Conservation (phyloP, 2,797 vertebrate species). For the Erpetoichthys calabaricus region DNA sequence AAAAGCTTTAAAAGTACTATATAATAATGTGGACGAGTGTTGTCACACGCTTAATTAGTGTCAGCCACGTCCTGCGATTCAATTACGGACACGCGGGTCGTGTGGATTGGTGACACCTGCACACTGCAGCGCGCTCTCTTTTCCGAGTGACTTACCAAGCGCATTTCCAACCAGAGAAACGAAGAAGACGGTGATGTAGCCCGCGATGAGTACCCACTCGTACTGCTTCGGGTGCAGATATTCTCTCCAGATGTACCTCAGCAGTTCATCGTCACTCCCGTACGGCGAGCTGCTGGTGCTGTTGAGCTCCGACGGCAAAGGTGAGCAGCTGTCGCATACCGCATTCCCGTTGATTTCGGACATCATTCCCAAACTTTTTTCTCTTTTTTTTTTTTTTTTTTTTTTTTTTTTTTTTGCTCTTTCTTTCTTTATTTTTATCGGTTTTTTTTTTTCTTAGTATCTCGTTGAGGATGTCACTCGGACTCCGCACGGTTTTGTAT, state of each 20-base stretch:
- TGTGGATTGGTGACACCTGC: too few relatives aligned
- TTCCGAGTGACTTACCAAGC: constrained; percentile 61
- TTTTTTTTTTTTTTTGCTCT: too few relatives aligned
- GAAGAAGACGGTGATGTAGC: constrained; percentile 83
- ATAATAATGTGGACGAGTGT: too few relatives aligned
- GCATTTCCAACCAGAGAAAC: constrained; percentile 84
- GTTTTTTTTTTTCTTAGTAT: too few relatives aligned
- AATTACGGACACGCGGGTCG: background rate
- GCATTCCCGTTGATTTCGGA: constrained; percentile 41
- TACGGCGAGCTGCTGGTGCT: constrained; percentile 41
- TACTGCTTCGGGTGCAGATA: constrained; percentile 89
- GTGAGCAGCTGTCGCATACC: constrained; percentile 53
- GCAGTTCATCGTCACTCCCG: constrained; percentile 84
- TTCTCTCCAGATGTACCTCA: constrained; percentile 84
- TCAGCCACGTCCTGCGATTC: too few relatives aligned
- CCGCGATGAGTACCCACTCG: constrained; percentile 86
- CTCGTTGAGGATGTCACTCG: too few relatives aligned
- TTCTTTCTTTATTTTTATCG: too few relatives aligned
- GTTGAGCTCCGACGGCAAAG: constrained; percentile 44
- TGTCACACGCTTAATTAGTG: too few relatives aligned
- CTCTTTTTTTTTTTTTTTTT: too few relatives aligned
- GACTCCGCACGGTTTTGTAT: too few relatives aligned
- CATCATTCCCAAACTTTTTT: constrained; percentile 37
- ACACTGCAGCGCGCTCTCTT: too few relatives aligned
- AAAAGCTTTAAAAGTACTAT: too few relatives aligned